These are phyloP conservation scores for Ophiodon elongatus DNA, from an alignment of 2,113 vertebrate species.

Conservation along the genomic window DNA sequence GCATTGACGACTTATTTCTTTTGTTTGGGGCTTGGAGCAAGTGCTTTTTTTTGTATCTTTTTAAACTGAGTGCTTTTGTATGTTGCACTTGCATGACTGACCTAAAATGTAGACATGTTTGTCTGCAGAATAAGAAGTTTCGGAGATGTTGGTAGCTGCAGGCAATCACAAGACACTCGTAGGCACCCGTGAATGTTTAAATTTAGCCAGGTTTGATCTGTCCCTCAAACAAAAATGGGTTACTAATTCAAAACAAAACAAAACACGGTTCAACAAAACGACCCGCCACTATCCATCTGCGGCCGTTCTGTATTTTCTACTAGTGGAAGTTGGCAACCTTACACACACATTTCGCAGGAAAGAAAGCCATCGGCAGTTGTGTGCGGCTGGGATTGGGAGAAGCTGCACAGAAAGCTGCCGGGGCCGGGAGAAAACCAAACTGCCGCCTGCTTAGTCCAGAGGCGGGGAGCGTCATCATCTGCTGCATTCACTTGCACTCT, in stretches of 20 bases:
- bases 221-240: background rate
- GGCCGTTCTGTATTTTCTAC: background rate
- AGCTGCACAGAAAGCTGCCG: background rate
- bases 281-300: background rate
- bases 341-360: background rate
- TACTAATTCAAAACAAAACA: background rate
- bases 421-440: background rate
- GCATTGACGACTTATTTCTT: background rate
- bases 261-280: background rate
- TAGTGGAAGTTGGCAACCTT: background rate
- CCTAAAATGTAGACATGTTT: background rate
- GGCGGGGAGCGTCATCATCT: background rate
- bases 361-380: background rate
- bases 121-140: background rate
- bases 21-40: background rate
- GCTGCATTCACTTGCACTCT: background rate
- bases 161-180: background rate
- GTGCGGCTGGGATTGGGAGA: background rate
- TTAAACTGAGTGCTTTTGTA: background rate
- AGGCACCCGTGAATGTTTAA: background rate
- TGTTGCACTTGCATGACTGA: background rate
- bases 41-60: background rate
- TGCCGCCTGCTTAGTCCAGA: background rate
- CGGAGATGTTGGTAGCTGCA: background rate
- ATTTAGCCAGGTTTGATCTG: background rate